These are phyloP conservation scores for Plutella xylostella DNA, from an alignment of 2,888 invertebrate species.

Conservation along the genomic window DNA sequence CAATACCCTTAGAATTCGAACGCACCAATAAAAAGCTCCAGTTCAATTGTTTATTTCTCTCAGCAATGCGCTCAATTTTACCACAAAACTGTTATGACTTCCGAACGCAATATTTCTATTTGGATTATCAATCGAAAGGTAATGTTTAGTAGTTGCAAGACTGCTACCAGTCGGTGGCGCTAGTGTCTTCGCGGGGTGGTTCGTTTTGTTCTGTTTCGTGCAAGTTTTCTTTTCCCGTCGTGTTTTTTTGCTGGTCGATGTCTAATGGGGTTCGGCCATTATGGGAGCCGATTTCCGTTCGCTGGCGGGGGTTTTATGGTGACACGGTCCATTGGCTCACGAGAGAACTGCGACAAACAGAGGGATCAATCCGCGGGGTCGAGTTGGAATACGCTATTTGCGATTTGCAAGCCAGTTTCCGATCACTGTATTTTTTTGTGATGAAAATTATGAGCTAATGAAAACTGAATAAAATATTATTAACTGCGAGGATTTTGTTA, in stretches of 20 bases:
- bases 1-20: not conserved
- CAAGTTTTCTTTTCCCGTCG: no score
- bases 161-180: no score
- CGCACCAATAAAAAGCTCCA: slow-evolving; percentile 4
- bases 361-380: slow-evolving; percentile 22
- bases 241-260: no score
- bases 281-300: slow-evolving; percentile 63
- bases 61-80: slow-evolving; percentile 56
- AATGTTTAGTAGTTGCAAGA: no score
- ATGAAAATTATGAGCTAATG: no score
- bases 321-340: slow-evolving; percentile 53
- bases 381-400: no score
- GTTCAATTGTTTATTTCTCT: slow-evolving; percentile 7
- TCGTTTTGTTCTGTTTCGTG: no score
- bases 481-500: no score
- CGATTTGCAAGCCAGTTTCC: not conserved
- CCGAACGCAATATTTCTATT: slow-evolving; percentile 57
- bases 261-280: slow-evolving; percentile 67
- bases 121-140: slow-evolving; percentile 66
- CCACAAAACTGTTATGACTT: slow-evolving; percentile 69
- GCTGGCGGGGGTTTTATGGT: slow-evolving; percentile 57
- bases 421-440: no score
- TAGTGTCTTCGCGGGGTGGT: no score
- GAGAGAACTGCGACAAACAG: slow-evolving; percentile 40
- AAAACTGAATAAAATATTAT: no score